Evolutionary conservation across 2,888 invertebrate genomes (phyloP), one percentile per base, ranked within the genome.

Genomic region (Trichopoda pennipes): DNA sequence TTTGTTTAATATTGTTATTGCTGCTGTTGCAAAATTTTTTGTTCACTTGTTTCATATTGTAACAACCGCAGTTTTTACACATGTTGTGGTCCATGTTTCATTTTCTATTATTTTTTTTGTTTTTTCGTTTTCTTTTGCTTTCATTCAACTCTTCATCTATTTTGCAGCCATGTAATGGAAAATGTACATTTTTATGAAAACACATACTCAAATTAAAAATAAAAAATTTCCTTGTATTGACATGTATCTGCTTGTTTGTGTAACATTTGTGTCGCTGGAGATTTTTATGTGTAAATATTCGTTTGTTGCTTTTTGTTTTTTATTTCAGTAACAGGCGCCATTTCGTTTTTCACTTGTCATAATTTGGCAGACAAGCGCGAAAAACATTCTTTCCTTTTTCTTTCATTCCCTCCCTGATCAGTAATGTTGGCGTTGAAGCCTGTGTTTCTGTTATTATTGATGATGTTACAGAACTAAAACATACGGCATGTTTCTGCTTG

Each of bases 311-410:
- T 7, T 14, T 42, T 23, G 38, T 56, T 17, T 55, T 3, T 19
- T 49, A 10, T 69, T 47, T 73, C 53, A 55, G 73, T 80, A 61
- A 78, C 81, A 75, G 80, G 73, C 81, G 81, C 77, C 80, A 76
- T 80, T 80, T 70, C 80, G 64, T 70, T 77, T 82, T 83, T 77
- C 63, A 76, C 81, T 83, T 84, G 78, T 85, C 83, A 86, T 85
- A 85, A 85, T 84, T 85, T 85, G 79, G 78, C 83, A 84, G 84
- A 82, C 85, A 84, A 79, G 81, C 82, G 77, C 82, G 75, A 84
- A 85, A 81, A 85, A 77, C 66, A 83, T 80, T 80, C 17, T 61
- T 76, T 47, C 32, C 74, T 44, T 60, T 53, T 60, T n/a, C n/a
- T 58, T 32, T 42, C 19, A 14, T 21, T 3, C 23, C 23, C 75